Percentiles rank a stretch among this genome's conserved stretches.
Evolutionary conservation across 2,797 vertebrate species (phyloP).

Genomic region (Pitangus sulphuratus): DNA sequence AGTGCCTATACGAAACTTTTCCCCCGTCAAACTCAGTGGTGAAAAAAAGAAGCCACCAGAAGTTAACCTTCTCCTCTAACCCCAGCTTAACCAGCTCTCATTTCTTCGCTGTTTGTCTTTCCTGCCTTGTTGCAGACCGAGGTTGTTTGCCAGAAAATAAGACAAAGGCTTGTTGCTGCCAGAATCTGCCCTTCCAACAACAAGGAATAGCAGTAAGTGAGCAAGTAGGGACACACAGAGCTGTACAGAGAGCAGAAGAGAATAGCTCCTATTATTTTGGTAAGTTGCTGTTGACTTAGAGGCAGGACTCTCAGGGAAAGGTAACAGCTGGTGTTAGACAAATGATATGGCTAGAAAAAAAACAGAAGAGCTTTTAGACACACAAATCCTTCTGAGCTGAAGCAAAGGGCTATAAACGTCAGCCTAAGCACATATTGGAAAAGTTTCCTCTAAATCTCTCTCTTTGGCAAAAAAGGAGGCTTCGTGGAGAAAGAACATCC

Average conservation of each 20-base stretch:
- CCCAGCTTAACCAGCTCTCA: neutral
- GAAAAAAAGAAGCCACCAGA: neutral
- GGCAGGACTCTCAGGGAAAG: constrained; percentile 58
- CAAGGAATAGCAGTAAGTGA: constrained; percentile 37
- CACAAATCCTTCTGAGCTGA: neutral
- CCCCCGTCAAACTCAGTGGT: rapidly evolving
- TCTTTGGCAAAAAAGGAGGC: neutral
- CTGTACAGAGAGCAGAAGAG: constrained; percentile 19
- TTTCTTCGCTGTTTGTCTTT: neutral
- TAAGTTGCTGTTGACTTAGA: constrained; percentile 57
- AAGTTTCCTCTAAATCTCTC: neutral
- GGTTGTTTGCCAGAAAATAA: constrained; percentile 47
- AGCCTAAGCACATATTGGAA: neutral
- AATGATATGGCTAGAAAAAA: constrained; percentile 56
- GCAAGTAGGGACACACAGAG: constrained; percentile 44
- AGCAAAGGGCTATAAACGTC: neutral
- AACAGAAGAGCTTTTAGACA: constrained; percentile 35
- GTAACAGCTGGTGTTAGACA: constrained; percentile 67
- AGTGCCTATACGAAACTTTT: neutral
- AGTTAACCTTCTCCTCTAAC: neutral
- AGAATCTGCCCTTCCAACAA: constrained; percentile 37
- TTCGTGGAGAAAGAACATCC: neutral
- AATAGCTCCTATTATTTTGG: constrained; percentile 57
- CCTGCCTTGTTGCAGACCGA: neutral
- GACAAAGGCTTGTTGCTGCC: constrained; percentile 48